Percentiles rank a stretch among this genome's conserved stretches.
Conservation (phyloP, 2,113 vertebrate genomes). For the Dunckerocampus dactyliophorus region DNA sequence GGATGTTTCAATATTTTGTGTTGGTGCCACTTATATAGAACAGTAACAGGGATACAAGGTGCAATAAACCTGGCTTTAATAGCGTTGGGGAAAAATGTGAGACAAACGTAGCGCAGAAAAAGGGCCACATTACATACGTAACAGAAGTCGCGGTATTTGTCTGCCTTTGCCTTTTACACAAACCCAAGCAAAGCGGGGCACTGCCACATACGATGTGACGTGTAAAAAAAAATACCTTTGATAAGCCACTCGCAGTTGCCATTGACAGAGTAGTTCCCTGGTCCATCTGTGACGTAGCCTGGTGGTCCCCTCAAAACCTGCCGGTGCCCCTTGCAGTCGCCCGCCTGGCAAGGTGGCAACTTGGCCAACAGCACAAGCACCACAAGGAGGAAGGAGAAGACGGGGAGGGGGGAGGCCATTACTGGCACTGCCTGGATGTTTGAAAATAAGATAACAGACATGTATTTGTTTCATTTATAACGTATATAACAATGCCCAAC, state of each 20-base stretch:
- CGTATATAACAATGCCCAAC: not conserved
- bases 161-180: too few relatives aligned
- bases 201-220: too few relatives aligned
- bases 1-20: too few relatives aligned
- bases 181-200: too few relatives aligned
- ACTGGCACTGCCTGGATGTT: constrained; percentile 52
- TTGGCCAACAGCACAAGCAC: constrained; percentile 48
- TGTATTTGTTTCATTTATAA: too few relatives aligned
- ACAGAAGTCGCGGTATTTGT: too few relatives aligned
- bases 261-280: constrained; percentile 91
- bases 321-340: constrained; percentile 87
- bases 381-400: constrained; percentile 50
- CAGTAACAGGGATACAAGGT: too few relatives aligned
- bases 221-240: constrained; percentile 74
- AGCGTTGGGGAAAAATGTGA: too few relatives aligned
- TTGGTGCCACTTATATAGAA: too few relatives aligned
- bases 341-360: constrained; percentile 57
- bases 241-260: constrained; percentile 96
- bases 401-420: constrained; percentile 61
- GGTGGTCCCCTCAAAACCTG: constrained; percentile 79
- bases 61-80: too few relatives aligned
- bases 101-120: too few relatives aligned
- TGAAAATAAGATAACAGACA: not conserved
- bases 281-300: constrained; percentile 87
- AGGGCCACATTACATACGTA: too few relatives aligned